phyloP scores from a whole-genome alignment of 1,140 invertebrate genomes.

The Pteromalus puparum region DNA sequence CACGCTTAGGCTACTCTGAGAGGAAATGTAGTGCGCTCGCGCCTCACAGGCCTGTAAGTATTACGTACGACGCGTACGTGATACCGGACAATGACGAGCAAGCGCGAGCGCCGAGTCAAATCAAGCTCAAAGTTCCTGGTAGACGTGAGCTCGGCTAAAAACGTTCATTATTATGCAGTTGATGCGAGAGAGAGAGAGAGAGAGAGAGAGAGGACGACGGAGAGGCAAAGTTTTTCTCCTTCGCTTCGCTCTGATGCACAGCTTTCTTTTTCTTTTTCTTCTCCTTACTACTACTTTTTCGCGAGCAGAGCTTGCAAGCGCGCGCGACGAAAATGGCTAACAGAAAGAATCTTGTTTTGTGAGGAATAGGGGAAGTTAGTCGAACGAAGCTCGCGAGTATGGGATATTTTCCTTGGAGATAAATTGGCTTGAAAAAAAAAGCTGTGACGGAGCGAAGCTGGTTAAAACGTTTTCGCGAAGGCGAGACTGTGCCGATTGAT shows the following conservation, averaged over 20 bases:
- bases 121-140: not conserved
- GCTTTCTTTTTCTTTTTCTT: not conserved
- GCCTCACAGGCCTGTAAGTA: not conserved
- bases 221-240: constrained; percentile 14
- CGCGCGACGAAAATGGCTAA: constrained; percentile 29
- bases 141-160: not conserved
- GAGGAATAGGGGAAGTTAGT: constrained; percentile 21
- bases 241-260: not conserved
- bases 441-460: not conserved
- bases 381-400: not conserved
- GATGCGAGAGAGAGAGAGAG: too few species aligned
- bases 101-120: constrained; percentile 5
- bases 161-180: constrained; percentile 34
- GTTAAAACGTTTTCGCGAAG: not conserved
- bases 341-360: constrained; percentile 31
- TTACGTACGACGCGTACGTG: not conserved
- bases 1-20: not conserved
- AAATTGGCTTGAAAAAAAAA: constrained; percentile 25
- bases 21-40: not conserved
- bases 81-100: constrained; percentile 17
- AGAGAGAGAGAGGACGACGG: too few species aligned
- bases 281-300: not conserved
- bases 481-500: not conserved
- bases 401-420: constrained; percentile 1
- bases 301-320: not conserved